A percentile compares a stretch with the other conserved stretches of the same genome.
These are phyloP conservation scores for Sebastes minor DNA, from an alignment of 2,797 vertebrate genomes.

Conservation along the genomic window DNA sequence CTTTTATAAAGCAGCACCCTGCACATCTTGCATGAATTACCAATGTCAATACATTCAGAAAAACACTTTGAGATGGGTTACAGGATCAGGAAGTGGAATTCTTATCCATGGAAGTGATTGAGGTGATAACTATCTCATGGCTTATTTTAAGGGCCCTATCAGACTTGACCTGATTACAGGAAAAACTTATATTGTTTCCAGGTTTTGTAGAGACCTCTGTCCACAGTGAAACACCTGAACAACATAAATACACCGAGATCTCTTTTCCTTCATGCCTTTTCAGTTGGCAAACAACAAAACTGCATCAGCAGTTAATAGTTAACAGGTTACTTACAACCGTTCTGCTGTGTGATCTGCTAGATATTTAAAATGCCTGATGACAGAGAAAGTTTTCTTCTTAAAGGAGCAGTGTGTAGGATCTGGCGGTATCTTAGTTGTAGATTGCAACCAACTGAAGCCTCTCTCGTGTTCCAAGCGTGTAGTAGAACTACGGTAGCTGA, in stretches of 20 bases:
- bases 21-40: neutral
- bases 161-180: neutral
- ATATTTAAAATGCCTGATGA: neutral
- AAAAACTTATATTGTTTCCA: neutral
- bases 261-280: neutral
- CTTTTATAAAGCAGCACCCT: neutral
- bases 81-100: neutral
- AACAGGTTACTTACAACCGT: no score
- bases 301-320: neutral
- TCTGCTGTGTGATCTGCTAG: neutral
- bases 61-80: neutral
- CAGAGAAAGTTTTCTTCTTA: neutral
- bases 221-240: neutral
- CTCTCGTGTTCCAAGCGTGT: no score
- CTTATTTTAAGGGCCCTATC: neutral
- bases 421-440: no score
- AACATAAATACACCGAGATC: neutral
- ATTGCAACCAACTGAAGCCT: no score
- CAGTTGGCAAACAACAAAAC: neutral
- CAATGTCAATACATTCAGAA: neutral
- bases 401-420: no score
- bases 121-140: neutral
- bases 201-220: neutral
- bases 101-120: neutral
- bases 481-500: no score